Evolutionary conservation across 2,797 vertebrate species (phyloP), one percentile per base, ranked within the genome.

Genomic region (Hybognathus amarus): DNA sequence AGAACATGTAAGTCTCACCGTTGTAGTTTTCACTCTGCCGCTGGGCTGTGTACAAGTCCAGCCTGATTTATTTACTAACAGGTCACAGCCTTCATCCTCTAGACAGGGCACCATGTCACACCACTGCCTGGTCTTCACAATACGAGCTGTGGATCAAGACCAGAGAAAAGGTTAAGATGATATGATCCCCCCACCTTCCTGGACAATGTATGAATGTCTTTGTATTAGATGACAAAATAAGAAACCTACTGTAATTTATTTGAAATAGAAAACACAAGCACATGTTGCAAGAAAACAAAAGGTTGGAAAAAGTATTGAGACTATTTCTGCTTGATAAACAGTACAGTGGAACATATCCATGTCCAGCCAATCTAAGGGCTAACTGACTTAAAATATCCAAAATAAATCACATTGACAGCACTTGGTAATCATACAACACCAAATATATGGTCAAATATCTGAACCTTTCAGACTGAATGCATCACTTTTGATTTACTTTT

Each of bases 41-140:
- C 98, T 97, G n/a, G 98, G 98, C 95, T 98, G 98, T 79, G 97
- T 98, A 95, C 98, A 99, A 92, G 97, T 99, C 98, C 98, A 99
- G 92, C 98, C 98, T 89, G 98, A 99, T 94, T 95, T 96, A 95
- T 99, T 99, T 94, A 97, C 96, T 93, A 99, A 93, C 94, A 99
- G 95, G 94, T 98, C 97, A 86, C 98, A 99, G 93, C 97, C 97
- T 93, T 99, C 98, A 80, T 97, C 96, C 94, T 98, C 97, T 96
- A 99, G 96, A 93, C 98, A 99, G 18, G 98, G 98, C 89, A 97
- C 95, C 98, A 99, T 99, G 93, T 98, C 97, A 93, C 98, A 99
- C 98, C 98, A 99, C 94, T 98, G 98, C 95, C 96, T 98, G 86
- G 96, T 97, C 94, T 93, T 96, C 92, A 99, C 98, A 87, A 99